phyloP scores from a whole-genome alignment of 2,888 invertebrate species.

The Patella depressa region DNA sequence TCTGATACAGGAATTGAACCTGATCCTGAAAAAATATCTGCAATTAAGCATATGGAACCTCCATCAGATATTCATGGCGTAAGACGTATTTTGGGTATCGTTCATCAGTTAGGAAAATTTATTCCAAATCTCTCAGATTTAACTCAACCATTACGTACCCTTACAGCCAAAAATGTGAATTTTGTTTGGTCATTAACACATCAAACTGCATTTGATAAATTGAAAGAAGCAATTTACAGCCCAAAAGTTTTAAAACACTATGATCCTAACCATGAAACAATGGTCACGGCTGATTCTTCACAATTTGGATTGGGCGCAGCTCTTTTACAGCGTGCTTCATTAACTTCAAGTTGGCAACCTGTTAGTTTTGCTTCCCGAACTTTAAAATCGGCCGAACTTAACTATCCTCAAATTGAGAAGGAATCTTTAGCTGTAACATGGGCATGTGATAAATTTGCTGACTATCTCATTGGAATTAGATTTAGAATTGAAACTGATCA shows the following conservation, averaged over 20 bases:
- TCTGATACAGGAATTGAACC: slow-evolving; percentile 20
- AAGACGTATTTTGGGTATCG: not conserved
- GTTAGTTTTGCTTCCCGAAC: not conserved
- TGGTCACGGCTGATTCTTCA: not conserved
- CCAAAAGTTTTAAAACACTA: not conserved
- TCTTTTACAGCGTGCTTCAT: not conserved
- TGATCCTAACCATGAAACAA: slow-evolving; percentile 1
- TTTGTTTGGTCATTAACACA: not conserved
- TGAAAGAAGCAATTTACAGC: not conserved
- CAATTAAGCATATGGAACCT: not conserved
- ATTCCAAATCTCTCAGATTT: not conserved
- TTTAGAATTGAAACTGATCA: slow-evolving; percentile 11
- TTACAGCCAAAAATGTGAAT: not conserved
- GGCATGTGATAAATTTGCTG: slow-evolving; percentile 24
- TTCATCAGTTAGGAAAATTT: not conserved
- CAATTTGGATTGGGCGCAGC: not conserved
- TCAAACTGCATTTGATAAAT: not conserved
- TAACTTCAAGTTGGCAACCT: not conserved
- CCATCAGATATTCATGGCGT: not conserved
- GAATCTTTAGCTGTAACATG: slow-evolving; percentile 18
- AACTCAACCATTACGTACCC: not conserved
- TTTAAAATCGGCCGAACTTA: not conserved
- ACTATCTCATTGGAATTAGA: slow-evolving; percentile 17
- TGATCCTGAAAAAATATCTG: slow-evolving; percentile 16
- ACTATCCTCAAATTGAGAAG: slow-evolving; percentile 13